Base-by-base conservation (phyloP, 2,797 vertebrate species). In the Alauda arvensis region DNA sequence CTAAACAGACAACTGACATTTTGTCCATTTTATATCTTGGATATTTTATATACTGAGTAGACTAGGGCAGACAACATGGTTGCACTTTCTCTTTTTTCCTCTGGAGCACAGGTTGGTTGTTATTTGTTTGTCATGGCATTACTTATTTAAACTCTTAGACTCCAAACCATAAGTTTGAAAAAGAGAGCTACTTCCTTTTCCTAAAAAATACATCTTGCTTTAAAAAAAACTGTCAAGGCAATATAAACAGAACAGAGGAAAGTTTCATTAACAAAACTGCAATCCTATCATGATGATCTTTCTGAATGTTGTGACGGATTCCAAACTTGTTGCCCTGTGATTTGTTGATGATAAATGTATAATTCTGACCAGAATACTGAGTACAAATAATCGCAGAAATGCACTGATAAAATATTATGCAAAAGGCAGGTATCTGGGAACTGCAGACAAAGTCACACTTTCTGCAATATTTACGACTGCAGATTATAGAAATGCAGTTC, bases 191-290 rank as follows among this genome's bases (percentile, higher is more conserved):
- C 62, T 83, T 89, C 60, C 29, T 91, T 91, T 92, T 70, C 65
- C 71, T 77, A 91, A 87, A 46, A 91, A 75, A 75, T 70, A 48
- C 59, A 77, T 46, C 23, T 69, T 89, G 79, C 89, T 93, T 80
- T n/a, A 72, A 88, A 85, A 74, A 39, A 90, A 83, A 34, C 14
- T 24, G 24, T 67, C 10, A 5, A 72, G 49, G 29, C 63, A 89
- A 69, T 33, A 87, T 67, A 76, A 92, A 83, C 48, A 89, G 91
- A 94, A 88, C 5, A 7, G 48, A 87, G 26, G 19, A 60, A 81
- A 69, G n/a, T 83, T 89, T 92, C 84, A 82, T 3, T 49, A 88
- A 37, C 43, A 89, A 94, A 94, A 92, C 87, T 88, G 46, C 82
- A 91, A 85, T 62, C 66, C 61, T 33, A 3, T 53, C 70, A 39